These are phyloP conservation scores for Eubucco bourcierii DNA, from an alignment of 2,113 vertebrate genomes.

Conservation along the genomic window DNA sequence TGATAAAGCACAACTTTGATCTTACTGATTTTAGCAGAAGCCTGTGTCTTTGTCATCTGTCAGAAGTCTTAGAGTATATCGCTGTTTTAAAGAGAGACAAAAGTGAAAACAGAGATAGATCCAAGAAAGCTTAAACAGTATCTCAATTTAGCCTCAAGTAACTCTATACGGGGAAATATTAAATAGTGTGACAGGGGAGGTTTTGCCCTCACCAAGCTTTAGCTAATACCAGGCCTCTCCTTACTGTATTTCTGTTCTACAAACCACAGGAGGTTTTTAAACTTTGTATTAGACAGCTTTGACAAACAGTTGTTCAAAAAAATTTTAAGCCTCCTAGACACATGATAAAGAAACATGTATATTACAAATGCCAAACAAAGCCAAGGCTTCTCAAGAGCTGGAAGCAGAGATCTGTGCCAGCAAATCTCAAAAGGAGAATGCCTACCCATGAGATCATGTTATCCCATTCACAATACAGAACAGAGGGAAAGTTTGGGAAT, in stretches of 20 bases:
- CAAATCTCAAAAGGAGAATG: conserved; percentile 62
- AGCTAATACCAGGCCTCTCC: conserved; percentile 29
- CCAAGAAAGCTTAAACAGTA: conserved; percentile 8
- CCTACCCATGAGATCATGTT: conserved; percentile 59
- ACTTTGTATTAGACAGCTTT: conserved; percentile 52
- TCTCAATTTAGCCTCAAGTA: conserved; percentile 58
- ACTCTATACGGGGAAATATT: conserved; percentile 30
- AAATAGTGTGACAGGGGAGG: neutral
- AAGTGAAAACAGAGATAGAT: rapidly evolving
- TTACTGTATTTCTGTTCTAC: conserved; percentile 40
- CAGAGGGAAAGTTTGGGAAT: conserved; percentile 56
- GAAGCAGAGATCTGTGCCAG: conserved; percentile 53
- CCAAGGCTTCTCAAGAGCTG: conserved; percentile 40
- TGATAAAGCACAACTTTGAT: conserved; percentile 5
- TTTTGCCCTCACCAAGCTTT: conserved; percentile 48
- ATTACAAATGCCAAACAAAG: conserved; percentile 61
- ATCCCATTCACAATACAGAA: conserved; percentile 54
- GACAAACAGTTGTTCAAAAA: conserved; percentile 49
- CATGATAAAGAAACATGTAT: conserved; percentile 56
- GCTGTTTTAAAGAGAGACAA: neutral
- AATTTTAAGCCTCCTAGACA: conserved; percentile 56
- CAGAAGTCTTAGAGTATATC: neutral
- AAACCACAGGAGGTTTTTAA: conserved; percentile 44
- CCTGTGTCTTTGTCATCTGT: conserved; percentile 1
- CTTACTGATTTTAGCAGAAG: neutral